phyloP scores from a whole-genome alignment of 1,140 invertebrate genomes.

The Bombus confusus region DNA sequence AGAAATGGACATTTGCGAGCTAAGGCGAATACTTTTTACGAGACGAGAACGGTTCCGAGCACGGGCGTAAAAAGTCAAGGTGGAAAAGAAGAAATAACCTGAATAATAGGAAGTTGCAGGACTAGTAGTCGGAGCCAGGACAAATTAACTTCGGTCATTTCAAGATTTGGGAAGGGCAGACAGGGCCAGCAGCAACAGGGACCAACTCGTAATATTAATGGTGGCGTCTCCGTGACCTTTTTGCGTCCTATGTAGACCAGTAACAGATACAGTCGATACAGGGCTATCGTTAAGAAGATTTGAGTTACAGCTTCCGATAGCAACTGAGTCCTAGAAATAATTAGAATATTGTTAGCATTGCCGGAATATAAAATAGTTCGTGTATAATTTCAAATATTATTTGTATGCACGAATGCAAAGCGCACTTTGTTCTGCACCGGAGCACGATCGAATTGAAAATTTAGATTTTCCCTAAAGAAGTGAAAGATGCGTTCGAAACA shows the following conservation, averaged over 20 bases:
- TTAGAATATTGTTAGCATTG: background rate
- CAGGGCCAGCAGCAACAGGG: conserved; percentile 82
- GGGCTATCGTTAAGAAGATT: conserved; percentile 75
- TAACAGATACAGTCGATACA: conserved; percentile 79
- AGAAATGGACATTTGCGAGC: no score
- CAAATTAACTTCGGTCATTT: conserved; percentile 78
- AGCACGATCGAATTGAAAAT: background rate
- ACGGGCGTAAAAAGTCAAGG: background rate
- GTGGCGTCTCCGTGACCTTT: conserved; percentile 71
- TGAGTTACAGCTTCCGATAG: conserved; percentile 78
- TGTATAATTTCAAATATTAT: background rate
- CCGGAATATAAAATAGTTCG: background rate
- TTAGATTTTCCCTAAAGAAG: background rate
- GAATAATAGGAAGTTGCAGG: conserved; percentile 78
- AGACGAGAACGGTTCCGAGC: background rate
- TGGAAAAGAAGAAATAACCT: conserved; percentile 70
- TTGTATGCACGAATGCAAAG: background rate
- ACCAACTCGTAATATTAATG: conserved; percentile 74
- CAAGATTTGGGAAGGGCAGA: conserved; percentile 76
- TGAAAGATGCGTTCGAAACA: background rate
- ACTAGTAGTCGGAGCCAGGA: conserved; percentile 76
- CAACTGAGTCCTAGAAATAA: conserved; percentile 74
- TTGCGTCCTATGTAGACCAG: conserved; percentile 76
- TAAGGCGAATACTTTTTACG: no score
- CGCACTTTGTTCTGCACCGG: background rate